A percentile compares a stretch with the other conserved stretches of the same genome.
Evolutionary conservation across 2,113 vertebrate genomes (phyloP).

Genomic region (Neotoma lepida): DNA sequence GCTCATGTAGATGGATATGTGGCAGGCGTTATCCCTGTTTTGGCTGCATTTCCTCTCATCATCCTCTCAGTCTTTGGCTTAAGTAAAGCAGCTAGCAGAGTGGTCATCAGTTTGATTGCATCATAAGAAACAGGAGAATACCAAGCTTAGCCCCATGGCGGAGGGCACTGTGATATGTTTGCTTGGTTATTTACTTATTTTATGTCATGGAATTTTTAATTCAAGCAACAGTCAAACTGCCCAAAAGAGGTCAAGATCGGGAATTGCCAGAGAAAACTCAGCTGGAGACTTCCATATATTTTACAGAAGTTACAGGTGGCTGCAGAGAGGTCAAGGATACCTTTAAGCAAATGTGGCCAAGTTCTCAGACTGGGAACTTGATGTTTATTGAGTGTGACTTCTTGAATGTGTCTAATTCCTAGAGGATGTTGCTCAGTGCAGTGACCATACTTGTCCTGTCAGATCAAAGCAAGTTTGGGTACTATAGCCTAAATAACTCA

Average conservation of each 20-base stretch:
- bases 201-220: background rate
- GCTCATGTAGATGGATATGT: constrained; percentile 74
- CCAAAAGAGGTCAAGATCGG: background rate
- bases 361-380: background rate
- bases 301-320: constrained; percentile 2
- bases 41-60: constrained; percentile 67
- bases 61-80: constrained; percentile 56
- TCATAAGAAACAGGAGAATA: constrained; percentile 77
- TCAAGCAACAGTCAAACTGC: background rate
- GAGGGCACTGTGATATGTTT: background rate
- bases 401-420: constrained; percentile 4
- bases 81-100: constrained; percentile 71
- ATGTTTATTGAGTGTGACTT: background rate
- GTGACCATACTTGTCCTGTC: background rate
- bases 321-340: background rate
- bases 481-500: background rate
- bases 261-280: background rate
- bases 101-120: constrained; percentile 80
- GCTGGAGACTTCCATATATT: background rate
- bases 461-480: background rate
- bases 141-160: constrained; percentile 65
- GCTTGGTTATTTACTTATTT: background rate
- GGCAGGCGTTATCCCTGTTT: constrained; percentile 55
- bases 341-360: constrained; percentile 2
- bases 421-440: background rate